phyloP scores from a whole-genome alignment of 2,113 vertebrate genomes.

The Anseranas semipalmata region DNA sequence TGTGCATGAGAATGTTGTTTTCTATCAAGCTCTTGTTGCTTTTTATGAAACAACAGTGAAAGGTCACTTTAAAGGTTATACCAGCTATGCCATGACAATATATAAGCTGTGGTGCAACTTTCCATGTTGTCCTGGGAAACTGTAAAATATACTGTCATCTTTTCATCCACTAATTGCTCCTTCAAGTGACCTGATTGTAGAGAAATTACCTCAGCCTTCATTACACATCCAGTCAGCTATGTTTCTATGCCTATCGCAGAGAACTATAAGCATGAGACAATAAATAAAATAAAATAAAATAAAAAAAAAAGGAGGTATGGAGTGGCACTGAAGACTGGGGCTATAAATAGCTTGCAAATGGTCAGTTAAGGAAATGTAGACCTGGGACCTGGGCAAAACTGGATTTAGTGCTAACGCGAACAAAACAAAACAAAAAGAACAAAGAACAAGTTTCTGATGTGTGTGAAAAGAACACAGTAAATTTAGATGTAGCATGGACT shows the following conservation, averaged over 20 bases:
- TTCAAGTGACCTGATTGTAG: neutral
- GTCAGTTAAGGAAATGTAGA: neutral
- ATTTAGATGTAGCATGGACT: neutral
- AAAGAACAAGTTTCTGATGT: neutral
- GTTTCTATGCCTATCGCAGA: neutral
- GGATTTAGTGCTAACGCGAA: neutral
- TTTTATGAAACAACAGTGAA: slow-evolving; percentile 29
- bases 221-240: neutral
- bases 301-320: neutral
- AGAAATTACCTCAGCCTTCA: neutral
- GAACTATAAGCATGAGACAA: neutral
- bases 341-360: neutral
- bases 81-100: neutral
- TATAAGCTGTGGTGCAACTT: slow-evolving; percentile 4
- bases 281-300: neutral
- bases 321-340: neutral
- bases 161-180: slow-evolving; percentile 34
- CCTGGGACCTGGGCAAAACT: neutral
- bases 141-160: slow-evolving; percentile 24
- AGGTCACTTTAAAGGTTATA: slow-evolving; percentile 35
- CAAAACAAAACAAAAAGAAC: too few species aligned
- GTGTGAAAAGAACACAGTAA: neutral
- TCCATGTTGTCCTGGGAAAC: neutral
- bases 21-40: neutral
- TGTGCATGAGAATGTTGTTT: slow-evolving; percentile 39